Base-by-base conservation (phyloP, 2,113 vertebrate species). In the Salvelinus alpinus region DNA sequence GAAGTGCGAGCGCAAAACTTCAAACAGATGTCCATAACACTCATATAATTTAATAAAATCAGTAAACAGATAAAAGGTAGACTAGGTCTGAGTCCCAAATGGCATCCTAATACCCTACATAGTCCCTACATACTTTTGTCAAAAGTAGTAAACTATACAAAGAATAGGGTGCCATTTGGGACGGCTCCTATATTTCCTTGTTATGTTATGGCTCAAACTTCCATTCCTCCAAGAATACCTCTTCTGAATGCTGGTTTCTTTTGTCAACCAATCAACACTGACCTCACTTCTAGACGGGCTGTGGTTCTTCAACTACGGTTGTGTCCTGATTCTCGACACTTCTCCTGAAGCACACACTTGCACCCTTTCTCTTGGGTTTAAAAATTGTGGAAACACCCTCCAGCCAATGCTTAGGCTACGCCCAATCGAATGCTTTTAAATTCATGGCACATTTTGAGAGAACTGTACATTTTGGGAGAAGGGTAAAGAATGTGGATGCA, bases 191-290 rank as follows among this genome's bases (percentile, higher is more conserved):
- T 54, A 54, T 54, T 54, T 5, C 51, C 14, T 82, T 80, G 62
- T 81, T 47, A 74, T 72, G 44, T 31, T 84, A 88, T 87, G 88
- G 86, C 90, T 88, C 80, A 54, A 76, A 74, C 68, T 83, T 86
- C 80, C 80, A 71, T 80, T 70, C 31, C 66, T 80, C 1, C 51
- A 14, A 57, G 3, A 57, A 78, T 11, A 4, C 79, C 64, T 76
- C 5, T 68, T 68, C 14, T 66, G 14, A 66, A 66, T 16, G 14
- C 20, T 25, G 24, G 27, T 29, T 34, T 38, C 22, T 25, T 79
- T 34, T 12, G 24, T 66, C 27, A 29, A 29, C 9, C 62, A 71
- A 66, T n/a, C 59, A 62, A 62, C 18, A n/a, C 59, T 16, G 16
- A 16, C n/a, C 59, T 62, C 59, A 57, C 14, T 62, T 62, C n/a